Conservation (phyloP, 2,797 vertebrate genomes). For the Catostomus latipinnis region DNA sequence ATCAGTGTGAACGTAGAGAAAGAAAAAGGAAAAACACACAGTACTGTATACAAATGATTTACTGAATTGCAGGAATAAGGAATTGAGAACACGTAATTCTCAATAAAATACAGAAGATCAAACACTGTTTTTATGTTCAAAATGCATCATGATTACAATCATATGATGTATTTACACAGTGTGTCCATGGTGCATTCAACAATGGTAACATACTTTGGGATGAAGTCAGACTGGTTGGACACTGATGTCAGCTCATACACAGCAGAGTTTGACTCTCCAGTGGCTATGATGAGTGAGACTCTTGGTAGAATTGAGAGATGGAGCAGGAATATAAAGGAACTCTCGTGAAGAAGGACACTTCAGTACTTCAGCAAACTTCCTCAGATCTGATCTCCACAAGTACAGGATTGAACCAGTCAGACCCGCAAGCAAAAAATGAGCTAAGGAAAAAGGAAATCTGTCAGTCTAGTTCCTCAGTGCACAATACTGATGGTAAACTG, state of each 20-base stretch:
- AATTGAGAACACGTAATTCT: too few relatives aligned
- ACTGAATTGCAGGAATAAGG: too few relatives aligned
- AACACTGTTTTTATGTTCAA: too few relatives aligned
- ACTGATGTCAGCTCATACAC: constrained; percentile 86
- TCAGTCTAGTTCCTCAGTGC: neutral
- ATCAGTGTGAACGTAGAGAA: neutral
- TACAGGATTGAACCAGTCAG: constrained; percentile 81
- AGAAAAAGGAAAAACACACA: neutral
- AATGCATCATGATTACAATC: neutral
- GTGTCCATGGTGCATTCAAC: neutral
- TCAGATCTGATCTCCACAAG: constrained; percentile 82
- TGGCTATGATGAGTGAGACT: constrained; percentile 78
- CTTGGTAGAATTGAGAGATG: constrained; percentile 84
- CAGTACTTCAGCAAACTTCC: constrained; percentile 79
- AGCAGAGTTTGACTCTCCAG: constrained; percentile 68
- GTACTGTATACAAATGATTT: too few relatives aligned
- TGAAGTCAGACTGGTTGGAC: constrained; percentile 95
- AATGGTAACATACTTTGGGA: constrained; percentile 84
- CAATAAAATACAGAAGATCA: too few relatives aligned
- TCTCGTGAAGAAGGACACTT: constrained; percentile 76
- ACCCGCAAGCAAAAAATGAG: constrained; percentile 83
- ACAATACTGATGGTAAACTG: too few relatives aligned
- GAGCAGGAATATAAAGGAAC: constrained; percentile 76
- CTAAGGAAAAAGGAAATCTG: constrained; percentile 69
- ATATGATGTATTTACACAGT: neutral